Base-by-base conservation (phyloP, 2,797 vertebrate genomes). In the Artibeus lituratus region DNA sequence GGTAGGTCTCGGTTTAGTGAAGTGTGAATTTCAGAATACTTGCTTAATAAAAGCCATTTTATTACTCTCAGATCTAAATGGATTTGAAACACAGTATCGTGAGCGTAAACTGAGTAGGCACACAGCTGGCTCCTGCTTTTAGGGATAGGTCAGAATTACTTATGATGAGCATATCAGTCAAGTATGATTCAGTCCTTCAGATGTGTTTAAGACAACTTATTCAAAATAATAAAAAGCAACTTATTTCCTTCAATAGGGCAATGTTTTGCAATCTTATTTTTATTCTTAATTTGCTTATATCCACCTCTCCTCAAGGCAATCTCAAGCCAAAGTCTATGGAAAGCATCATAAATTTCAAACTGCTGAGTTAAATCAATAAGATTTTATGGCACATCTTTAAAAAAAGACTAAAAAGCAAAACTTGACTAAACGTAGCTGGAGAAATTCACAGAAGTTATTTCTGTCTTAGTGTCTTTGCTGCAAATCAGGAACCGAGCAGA, bases 211-310 rank as follows among this genome's bases (percentile, higher is more conserved):
- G 91, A 93, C 67, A 95, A 82, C 4, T 42, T 84, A 82, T 39
- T 96, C 82, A 78, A 95, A 82, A 93, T 89, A 78, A 83, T 73
- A 70, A 86, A 91, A 94, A 82, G 51, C 29, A 39, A 70, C 14
- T 73, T 89, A 67, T 29, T 70, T 32, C n/a, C 69, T 91, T 85
- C 91, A 55, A 47, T 59, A 73, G 57, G 47, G 7, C 16, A 53
- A 69, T 49, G n/a, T 95, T 86, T 91, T 65, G 72, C 49, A 26
- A 77, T 83, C 57, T 94, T 67, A 92, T 84, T 94, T 93, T 87
- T 72, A 80, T 81, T 95, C 53, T 96, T 90, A 84, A 95, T 96
- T 91, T 93, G 62, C 42, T 92, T 88, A 94, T 69, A 93, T 62
- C 49, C 21, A 86, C 35, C 70, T 67, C 67, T 82, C 69, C 49